These are phyloP conservation scores for Nycticryphes semicollaris DNA, from an alignment of 2,113 vertebrate genomes.

Conservation along the genomic window DNA sequence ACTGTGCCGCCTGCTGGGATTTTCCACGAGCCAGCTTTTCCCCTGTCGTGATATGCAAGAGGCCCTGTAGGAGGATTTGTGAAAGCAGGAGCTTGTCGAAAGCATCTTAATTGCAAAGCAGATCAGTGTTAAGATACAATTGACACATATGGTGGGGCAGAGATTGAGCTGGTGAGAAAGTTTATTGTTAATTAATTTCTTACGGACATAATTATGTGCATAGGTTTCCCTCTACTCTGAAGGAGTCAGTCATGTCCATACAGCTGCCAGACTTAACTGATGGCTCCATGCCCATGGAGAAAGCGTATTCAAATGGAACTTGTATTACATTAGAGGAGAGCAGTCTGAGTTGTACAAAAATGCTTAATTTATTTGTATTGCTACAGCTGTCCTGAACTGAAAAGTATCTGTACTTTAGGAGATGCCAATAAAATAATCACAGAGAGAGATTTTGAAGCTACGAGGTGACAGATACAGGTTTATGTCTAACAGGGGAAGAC, in stretches of 20 bases:
- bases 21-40: neutral
- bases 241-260: neutral
- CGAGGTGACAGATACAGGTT: neutral
- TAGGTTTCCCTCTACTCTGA: neutral
- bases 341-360: neutral
- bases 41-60: neutral
- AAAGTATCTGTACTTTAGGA: neutral
- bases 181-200: constrained; percentile 12
- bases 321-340: neutral
- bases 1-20: neutral
- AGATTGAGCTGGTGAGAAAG: neutral
- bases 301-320: neutral
- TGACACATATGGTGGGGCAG: neutral
- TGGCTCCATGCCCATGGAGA: neutral
- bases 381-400: neutral
- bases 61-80: neutral
- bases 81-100: constrained; percentile 15
- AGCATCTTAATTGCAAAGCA: constrained; percentile 1
- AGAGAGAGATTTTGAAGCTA: neutral
- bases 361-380: constrained; percentile 48
- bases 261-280: neutral
- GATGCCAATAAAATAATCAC: constrained; percentile 8
- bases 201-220: neutral
- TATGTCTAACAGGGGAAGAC: neutral
- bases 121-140: neutral